These are phyloP conservation scores for Hylomyscus alleni DNA, from an alignment of 2,797 vertebrate genomes.

Conservation along the genomic window DNA sequence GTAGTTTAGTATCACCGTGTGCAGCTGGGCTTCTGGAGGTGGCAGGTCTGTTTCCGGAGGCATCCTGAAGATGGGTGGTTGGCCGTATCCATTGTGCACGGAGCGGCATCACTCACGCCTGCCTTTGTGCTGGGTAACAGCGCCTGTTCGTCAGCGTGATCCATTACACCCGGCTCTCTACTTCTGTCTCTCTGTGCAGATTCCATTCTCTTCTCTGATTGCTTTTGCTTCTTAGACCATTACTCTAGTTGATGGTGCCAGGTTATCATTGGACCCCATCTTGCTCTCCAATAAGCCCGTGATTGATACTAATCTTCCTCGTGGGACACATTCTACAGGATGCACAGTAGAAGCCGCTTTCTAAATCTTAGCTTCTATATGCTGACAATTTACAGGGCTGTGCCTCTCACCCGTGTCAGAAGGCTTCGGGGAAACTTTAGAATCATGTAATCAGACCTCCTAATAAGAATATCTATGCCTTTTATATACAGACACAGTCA, in stretches of 20 bases:
- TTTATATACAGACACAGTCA: conserved; percentile 50
- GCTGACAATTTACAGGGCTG: conserved; percentile 89
- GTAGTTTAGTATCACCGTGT: not conserved
- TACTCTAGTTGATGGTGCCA: conserved; percentile 90
- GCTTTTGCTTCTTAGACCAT: conserved; percentile 90
- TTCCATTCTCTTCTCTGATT: conserved; percentile 91
- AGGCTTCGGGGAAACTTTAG: conserved; percentile 85
- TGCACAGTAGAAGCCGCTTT: conserved; percentile 87
- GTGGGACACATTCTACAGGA: conserved; percentile 89
- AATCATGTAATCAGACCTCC: conserved; percentile 83
- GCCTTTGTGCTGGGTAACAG: conserved; percentile 82
- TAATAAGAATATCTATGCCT: conserved; percentile 82
- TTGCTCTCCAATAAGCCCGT: conserved; percentile 91
- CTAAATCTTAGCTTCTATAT: conserved; percentile 90
- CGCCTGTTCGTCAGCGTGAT: conserved; percentile 88
- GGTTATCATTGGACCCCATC: conserved; percentile 91
- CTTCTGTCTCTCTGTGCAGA: conserved; percentile 86
- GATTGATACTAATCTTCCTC: conserved; percentile 92
- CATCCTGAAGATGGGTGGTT: conserved; percentile 85
- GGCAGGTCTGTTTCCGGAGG: conserved; percentile 59
- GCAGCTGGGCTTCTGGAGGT: not conserved
- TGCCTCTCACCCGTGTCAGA: conserved; percentile 87
- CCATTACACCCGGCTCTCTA: conserved; percentile 85
- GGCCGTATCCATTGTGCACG: conserved; percentile 83
- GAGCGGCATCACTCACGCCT: conserved; percentile 81